Base-by-base conservation (phyloP, 2,113 vertebrate species). In the Vulpes ferrilata region DNA sequence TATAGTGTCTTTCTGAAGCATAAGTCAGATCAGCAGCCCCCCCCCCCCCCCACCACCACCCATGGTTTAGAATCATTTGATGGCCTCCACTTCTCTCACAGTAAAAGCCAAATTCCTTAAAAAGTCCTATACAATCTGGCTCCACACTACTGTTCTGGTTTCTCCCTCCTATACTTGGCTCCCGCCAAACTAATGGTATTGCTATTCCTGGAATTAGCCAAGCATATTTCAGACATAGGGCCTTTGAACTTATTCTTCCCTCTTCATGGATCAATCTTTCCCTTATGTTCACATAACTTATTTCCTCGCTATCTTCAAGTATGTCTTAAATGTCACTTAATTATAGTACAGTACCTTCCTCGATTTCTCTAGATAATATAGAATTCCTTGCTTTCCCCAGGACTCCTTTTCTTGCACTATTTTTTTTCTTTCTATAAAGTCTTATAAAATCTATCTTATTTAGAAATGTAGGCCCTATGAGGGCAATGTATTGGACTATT, bases 11-110 rank as follows among this genome's bases (percentile, higher is more conserved):
- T 3, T 35, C 11, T 38, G 51, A 20, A 43, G 11, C 30, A 30
- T 57, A 43, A 38, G 13, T 38, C 38, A 67, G 22, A 60, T 22
- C 11, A 88, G 30, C 0, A 30, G 2, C 32, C 30, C 32, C n/a
- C n/a, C n/a, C n/a, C n/a, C 15, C 7, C 15, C 0, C 7, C 15
- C 65, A 7, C 3, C 30, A 0, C 60, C 57, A 43, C 30, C 9
- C 51, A 30, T 7, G 19, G 15, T 67, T 74, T 20, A 67, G 1
- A 93, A 78, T 53, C 20, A 25, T 83, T 51, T 27, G 11, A 80
- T 62, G n/a, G 51, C 11, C 25, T 90, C 22, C 27, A 89, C 20
- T 35, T 32, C 12, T 69, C 19, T 27, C 43, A 43, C 32, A 73
- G 64, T 22, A 32, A n/a, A 81, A 38, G 12, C 7, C 23, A 60